Base-by-base conservation (phyloP, 2,888 invertebrate genomes). In the Punctoribates punctum region DNA sequence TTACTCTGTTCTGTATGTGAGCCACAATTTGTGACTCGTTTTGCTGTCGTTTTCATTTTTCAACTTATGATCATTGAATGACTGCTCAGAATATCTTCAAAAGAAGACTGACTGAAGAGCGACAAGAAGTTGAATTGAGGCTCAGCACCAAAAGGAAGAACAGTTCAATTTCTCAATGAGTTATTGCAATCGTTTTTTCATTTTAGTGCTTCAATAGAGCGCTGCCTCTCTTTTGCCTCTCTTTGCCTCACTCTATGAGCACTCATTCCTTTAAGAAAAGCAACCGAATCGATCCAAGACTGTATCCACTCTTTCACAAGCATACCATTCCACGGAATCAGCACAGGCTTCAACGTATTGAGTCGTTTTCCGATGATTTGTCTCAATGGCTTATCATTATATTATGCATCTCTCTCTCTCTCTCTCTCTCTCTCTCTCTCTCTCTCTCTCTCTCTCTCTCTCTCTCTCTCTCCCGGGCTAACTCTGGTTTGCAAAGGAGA, bases 371-470 rank as follows among this genome's bases (percentile, higher is more conserved):
- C 65, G 65, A 65, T 65, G 65, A 65, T 65, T 65, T 65, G 65
- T 65, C 65, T 65, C 29, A 65, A 65, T 65, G 65, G 27, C 65
- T 65, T 65, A 65, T 65, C 65, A 65, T 65, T 65, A 65, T 65
- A 65, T 65, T 65, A 65, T 65, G 65, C 29, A 65, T 65, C 34
- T 65, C 65, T 9, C 23, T 57, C 23, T 25, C 57, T 57, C 20
- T 8, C 6, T 23, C 5, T 23, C 25, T 57, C 25, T 5, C 46
- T 9, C 20, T 57, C 4, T 57, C 3, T 57, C 23, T n/a, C 51
- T 51, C 51, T 11, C 15, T 46, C 51, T 13, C 51, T 51, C 17
- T 11, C 42, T 9, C 42, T 9, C 42, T 4, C 48, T 17, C 6
- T 9, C 23, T 23, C 27, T 60, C 23, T 8, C 15, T 23, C 23